Evolutionary conservation across 2,888 invertebrate species (phyloP), one percentile per base, ranked within the genome.

Genomic region (Phrixothrix hirtus): DNA sequence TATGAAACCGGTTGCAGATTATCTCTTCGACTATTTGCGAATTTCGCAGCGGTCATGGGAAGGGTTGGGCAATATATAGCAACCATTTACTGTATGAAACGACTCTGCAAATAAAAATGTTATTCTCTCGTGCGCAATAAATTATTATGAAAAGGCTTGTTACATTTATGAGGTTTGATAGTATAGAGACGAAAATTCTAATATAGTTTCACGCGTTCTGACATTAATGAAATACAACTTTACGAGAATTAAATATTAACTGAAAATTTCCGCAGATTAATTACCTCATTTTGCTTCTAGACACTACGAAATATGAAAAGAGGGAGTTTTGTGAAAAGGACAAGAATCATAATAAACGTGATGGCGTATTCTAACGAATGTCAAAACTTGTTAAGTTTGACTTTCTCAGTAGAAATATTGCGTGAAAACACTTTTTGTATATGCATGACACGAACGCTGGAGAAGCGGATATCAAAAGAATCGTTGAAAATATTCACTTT

Each of bases 91-190:
- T 61, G 65, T 66, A 67, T 65, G 69, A 70, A 65, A 65, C 69
- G 68, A 62, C 62, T 66, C 67, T 65, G 64, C 69, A 67, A 71
- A 71, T 71, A 71, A 71, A 71, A 70, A 70, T 70, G 69, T 70
- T 69, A 68, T 67, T 65, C 71, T 67, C 69, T 54, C 44, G 69
- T 63, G 71, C 56, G 59, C 69, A 48, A 68, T 71, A 71, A 70
- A 69, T 69, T 69, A 70, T 67, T 64, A 70, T 67, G 65, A 62
- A 68, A 66, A 67, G 64, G 66, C 69, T 68, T 70, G 69, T 70
- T 69, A 68, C 68, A 60, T 63, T 62, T 59, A 41, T 52, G 53
- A 47, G 31, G 43, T 41, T 43, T 25, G 47, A 41, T 45, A 54
- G 43, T 47, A 60, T 26, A 48, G 41, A 48, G 34, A 27, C 37